Base-by-base conservation (phyloP, 1,140 invertebrate genomes). In the Bursaphelenchus mucronatus region DNA sequence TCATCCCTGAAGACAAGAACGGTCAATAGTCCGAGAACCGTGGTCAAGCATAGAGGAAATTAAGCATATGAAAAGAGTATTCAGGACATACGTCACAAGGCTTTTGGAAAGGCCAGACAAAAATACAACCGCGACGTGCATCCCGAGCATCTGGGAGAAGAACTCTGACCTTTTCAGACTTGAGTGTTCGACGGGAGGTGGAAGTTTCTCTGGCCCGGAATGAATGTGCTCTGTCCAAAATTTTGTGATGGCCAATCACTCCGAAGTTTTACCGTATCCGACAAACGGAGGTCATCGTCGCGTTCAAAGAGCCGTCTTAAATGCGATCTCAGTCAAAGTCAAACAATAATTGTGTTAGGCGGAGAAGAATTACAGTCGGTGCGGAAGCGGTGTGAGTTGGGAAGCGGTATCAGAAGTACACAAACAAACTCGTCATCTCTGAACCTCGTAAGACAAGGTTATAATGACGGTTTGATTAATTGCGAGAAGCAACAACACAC, bases 101-200 rank as follows among this genome's bases (percentile, higher is more conserved):
- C 13, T 54, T 13, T 19, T 6, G 11, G 13, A 57, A 39, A 19
- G 61, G 9, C 62, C 52, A 46, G 63, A 15, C 17, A 7, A 15
- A 21, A n/a, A 64, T n/a, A 66, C 39, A 10, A 55, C 62, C 39
- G 41, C 39, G 51, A 19, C 30, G 8, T 19, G 40, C 41, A 65
- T 64, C 62, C 19, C 44, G 21, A 51, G 63, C 41, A 46, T 45
- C 21, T n/a, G 8, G 39, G 3, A 67, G 43, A 68, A 67, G 30
- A 30, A 30, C 30, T 30, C 30, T 30, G 30, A 44, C 15, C 39
- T 43, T 19, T 46, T 66, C 62, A 65, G 13, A 65, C 62, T 64
- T 64, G 63, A 66, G 40, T 66, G 63, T 65, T 65, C 30, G 63
- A 67, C 45, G 63, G 63, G 30, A 68, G 21, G 15, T 15, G 63